A percentile compares a stretch with the other conserved stretches of the same genome.
Evolutionary conservation across 2,797 vertebrate species (phyloP).

Genomic region (Diplodus sargus): DNA sequence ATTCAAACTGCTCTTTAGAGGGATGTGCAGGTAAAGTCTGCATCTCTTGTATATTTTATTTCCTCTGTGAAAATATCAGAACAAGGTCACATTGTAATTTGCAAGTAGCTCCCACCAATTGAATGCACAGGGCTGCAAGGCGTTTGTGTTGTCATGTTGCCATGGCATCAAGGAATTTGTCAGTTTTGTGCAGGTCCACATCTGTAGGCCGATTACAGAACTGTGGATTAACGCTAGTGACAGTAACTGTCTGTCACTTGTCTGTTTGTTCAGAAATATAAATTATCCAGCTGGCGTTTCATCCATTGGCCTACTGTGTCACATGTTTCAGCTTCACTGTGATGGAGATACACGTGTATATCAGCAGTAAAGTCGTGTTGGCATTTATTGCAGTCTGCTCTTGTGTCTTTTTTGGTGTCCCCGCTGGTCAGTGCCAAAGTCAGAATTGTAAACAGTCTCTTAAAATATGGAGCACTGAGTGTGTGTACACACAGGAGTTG

Average conservation of each 20-base stretch:
- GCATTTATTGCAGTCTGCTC: not conserved
- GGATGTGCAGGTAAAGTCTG: not conserved
- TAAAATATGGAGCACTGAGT: not conserved
- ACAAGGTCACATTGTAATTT: conserved; percentile 26
- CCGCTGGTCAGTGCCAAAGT: not conserved
- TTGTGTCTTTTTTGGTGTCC: not conserved
- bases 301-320: too few species aligned
- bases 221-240: not conserved
- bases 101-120: conserved; percentile 21
- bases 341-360: not conserved
- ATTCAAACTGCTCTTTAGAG: not conserved
- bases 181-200: not conserved
- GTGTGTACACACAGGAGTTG: not conserved
- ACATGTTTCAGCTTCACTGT: not conserved
- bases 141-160: not conserved
- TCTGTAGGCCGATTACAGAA: not conserved
- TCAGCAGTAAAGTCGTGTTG: not conserved
- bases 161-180: conserved; percentile 4
- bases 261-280: not conserved
- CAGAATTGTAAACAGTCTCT: not conserved
- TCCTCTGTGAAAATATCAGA: not conserved
- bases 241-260: not conserved
- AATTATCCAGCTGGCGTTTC: not conserved
- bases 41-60: conserved; percentile 29
- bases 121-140: not conserved